Conservation (phyloP, 2,888 invertebrate species). For the Rotaria sp. region DNA sequence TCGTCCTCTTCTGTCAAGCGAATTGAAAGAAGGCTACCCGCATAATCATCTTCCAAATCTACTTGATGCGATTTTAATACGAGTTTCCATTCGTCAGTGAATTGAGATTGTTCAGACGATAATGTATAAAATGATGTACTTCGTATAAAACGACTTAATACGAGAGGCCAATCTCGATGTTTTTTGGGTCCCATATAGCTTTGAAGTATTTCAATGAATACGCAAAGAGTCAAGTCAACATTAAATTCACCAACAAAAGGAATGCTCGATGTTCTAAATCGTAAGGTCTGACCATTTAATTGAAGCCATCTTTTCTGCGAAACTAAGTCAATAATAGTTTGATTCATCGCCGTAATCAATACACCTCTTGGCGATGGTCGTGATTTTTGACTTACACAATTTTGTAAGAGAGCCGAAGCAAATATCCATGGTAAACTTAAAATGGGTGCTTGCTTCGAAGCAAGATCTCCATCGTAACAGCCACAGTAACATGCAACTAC, state of each 20-base stretch:
- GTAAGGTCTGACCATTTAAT: not conserved
- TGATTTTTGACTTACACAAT: not conserved
- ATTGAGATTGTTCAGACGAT: not conserved
- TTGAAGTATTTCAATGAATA: not conserved
- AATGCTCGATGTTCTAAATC: not conserved
- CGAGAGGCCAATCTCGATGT: not conserved
- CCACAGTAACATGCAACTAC: not conserved
- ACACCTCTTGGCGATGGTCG: not conserved
- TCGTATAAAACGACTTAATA: not conserved
- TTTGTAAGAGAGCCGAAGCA: not conserved
- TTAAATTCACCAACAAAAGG: not conserved
- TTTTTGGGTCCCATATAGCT: not conserved
- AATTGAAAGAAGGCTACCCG: not conserved
- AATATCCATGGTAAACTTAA: not conserved
- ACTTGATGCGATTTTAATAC: not conserved
- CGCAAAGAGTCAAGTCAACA: not conserved
- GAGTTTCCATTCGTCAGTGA: not conserved
- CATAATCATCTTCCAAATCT: not conserved
- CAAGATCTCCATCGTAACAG: not conserved
- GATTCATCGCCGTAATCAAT: not conserved
- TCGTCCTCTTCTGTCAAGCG: not conserved
- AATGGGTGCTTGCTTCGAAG: not conserved
- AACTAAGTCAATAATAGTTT: not conserved
- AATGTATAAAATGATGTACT: not conserved
- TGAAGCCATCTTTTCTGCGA: not conserved